Percentiles rank a stretch among this genome's conserved stretches.
Conservation (phyloP, 2,113 vertebrate genomes). For the Oreochromis spilurus region DNA sequence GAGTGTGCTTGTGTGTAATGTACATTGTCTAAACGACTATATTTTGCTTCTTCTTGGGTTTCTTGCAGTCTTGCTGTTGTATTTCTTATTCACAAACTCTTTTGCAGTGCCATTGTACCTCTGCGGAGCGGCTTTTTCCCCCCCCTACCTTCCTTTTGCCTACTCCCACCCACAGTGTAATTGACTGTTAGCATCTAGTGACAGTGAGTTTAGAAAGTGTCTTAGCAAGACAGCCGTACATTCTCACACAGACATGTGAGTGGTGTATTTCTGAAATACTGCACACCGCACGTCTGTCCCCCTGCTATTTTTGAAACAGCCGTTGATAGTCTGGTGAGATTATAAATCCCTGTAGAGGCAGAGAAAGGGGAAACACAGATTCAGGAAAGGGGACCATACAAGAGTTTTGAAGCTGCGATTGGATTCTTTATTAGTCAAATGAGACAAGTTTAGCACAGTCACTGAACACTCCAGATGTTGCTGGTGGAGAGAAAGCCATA, state of each 20-base stretch:
- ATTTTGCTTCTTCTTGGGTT: neutral
- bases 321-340: conserved; percentile 43
- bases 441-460: conserved; percentile 27
- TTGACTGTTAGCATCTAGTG: conserved; percentile 44
- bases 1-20: conserved; percentile 5
- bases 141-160: neutral
- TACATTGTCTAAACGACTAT: neutral
- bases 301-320: conserved; percentile 59
- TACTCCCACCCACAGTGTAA: conserved; percentile 27
- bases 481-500: neutral
- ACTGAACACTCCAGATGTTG: conserved; percentile 6
- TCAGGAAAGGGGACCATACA: conserved; percentile 54
- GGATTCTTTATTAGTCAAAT: conserved; percentile 54
- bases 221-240: conserved; percentile 38
- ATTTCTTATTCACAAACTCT: neutral
- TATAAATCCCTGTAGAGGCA: conserved; percentile 36
- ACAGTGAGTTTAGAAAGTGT: conserved; percentile 40
- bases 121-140: neutral
- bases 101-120: neutral
- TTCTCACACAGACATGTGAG: conserved; percentile 49
- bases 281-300: conserved; percentile 17
- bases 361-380: conserved; percentile 18
- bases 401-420: conserved; percentile 23
- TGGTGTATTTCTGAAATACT: conserved; percentile 48
- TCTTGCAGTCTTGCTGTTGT: neutral